Base-by-base conservation (phyloP, 2,797 vertebrate genomes). In the Argentina silus region DNA sequence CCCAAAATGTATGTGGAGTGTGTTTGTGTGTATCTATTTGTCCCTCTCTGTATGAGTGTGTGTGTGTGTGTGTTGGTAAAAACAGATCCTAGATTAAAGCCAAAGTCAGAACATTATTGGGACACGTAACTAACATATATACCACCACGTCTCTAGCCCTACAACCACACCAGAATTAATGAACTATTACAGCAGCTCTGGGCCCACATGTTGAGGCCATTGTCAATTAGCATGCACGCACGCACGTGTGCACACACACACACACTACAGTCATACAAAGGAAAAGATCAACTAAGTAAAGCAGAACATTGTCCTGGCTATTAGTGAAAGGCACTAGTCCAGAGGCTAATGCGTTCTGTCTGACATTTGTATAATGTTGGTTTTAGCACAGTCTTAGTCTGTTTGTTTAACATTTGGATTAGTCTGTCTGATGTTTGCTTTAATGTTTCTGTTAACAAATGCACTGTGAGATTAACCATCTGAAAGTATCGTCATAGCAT, bases 351-450 rank as follows among this genome's bases (percentile, higher is more conserved):
- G 70, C 79, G 68, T 69, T 75, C 76, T 79, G 81, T 85, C 73
- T 83, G 65, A 72, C 73, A 72, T 76, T 82, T 87, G 83, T 91
- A 89, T 89, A 85, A 81, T 85, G 66, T 70, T 72, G 77, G 76
- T 81, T 83, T 83, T 80, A 90, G 88, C 89, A 85, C 83, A 85
- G 85, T n/a, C n/a, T n/a, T n/a, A n/a, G n/a, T 87, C 76, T 83
- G 84, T 82, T 87, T 88, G 86, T 89, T 88, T 83, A 87, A 87
- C 72, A 79, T 65, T 69, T 74, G 44, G 85, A 12, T 43, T 19
- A 17, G 9, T 43, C 9, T 57, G 53, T 50, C 19, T 61, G 45
- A 50, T 50, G 45, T 83, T 74, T 83, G 71, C 76, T 81, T 71
- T 86, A 85, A 89, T 85, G 79, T 59, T 50, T 27, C 11, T 23